A percentile compares a stretch with the other conserved stretches of the same genome.
These are phyloP conservation scores for Montipora cactus DNA, from an alignment of 64 coral and sea anemone genomes.

Conservation along the genomic window DNA sequence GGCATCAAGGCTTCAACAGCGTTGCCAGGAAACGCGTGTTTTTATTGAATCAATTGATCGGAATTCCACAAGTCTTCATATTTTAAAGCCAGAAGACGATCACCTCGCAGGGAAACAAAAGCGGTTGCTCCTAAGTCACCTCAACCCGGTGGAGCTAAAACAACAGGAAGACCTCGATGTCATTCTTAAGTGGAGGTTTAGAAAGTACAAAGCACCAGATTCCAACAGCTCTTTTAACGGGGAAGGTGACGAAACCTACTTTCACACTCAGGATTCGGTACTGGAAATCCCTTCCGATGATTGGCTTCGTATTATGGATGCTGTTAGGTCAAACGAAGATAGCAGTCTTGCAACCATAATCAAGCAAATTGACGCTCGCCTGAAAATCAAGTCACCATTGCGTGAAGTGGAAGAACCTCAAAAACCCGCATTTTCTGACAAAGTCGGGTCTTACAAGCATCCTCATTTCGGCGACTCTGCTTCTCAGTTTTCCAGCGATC, in stretches of 20 bases:
- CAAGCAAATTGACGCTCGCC: not conserved
- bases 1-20: conserved; percentile 50
- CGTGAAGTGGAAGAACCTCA: not conserved
- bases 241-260: too few species aligned
- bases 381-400: not conserved
- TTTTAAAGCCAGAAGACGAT: conserved; percentile 53
- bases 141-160: conserved; percentile 42
- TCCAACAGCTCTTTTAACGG: not conserved
- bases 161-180: not conserved
- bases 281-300: conserved; percentile 12
- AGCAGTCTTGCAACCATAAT: not conserved
- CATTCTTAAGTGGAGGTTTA: conserved; percentile 31
- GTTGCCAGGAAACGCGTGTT: conserved; percentile 27
- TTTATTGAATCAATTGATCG: conserved; percentile 64
- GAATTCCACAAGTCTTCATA: conserved; percentile 61
- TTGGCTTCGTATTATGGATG: conserved; percentile 31
- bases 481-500: not conserved
- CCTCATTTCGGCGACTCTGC: conserved; percentile 30
- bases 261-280: not conserved
- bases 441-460: conserved; percentile 55
- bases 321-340: not conserved
- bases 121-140: conserved; percentile 30
- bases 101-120: conserved; percentile 61
- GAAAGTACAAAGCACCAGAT: conserved; percentile 44
- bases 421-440: not conserved